Evolutionary conservation across 1,140 invertebrate species (phyloP), one percentile per base, ranked within the genome.

Genomic region (Camponotus pennsylvanicus): DNA sequence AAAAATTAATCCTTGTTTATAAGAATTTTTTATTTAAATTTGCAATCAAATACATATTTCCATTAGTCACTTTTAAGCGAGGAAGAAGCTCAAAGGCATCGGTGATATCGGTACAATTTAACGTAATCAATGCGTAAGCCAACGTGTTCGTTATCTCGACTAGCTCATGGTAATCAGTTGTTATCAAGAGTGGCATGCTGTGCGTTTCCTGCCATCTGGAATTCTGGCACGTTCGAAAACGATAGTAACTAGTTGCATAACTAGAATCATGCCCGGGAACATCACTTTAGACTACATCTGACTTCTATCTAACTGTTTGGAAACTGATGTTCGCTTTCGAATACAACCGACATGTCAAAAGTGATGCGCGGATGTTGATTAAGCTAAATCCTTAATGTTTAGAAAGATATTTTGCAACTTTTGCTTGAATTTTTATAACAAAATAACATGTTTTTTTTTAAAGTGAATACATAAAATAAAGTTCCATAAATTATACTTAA

Each of bases 121-220:
- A 13, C 37, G n/a, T 27, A 71, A 59, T n/a, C 59, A 69, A 15
- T 3, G 13, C 5, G 59, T 71, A 71, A 79, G 67, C 69, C 45
- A 45, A 45, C 42, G 9, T 21, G 32, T 69, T 57, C 40, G 49
- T 89, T 86, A 69, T 85, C 79, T 77, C 37, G 64, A 64, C 76
- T 66, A 86, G 63, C 78, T 87, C 85, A 76, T 84, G 85, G 75
- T 90, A 90, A 90, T 90, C 89, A 90, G 89, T 55, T 90, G 89
- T 90, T 90, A 90, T 90, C 89, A 87, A 85, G 88, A 76, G 66
- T 66, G 75, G 45, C 75, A 49, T 21, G 73, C 32, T 63, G 49
- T 18, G 85, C 40, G 69, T 86, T 90, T 85, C 86, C 86, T 89
- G 86, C 59, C 86, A 76, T 80, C 76, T 77, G 79, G 59, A 57